A percentile compares a stretch with the other conserved stretches of the same genome.
Conservation (phyloP, 2,888 invertebrate genomes). For the Campaea margaritaria region DNA sequence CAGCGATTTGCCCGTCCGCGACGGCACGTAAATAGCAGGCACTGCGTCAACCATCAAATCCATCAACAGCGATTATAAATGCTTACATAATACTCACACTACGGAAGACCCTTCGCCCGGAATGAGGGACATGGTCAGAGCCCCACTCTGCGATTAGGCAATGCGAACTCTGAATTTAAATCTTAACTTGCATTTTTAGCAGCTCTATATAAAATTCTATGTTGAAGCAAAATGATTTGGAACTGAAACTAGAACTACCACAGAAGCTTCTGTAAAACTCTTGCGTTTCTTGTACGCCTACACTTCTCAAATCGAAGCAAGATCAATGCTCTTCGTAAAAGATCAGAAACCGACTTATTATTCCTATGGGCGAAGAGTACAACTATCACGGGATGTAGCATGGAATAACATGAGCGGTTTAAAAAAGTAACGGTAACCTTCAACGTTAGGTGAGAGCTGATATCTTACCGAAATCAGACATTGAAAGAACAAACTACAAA, state of each 20-base stretch:
- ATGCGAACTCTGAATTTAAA: background rate
- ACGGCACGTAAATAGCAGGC: constrained; percentile 81
- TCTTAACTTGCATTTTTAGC: background rate
- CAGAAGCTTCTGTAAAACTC: background rate
- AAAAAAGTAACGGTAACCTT: background rate
- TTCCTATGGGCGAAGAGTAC: background rate
- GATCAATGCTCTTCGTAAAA: too few relatives aligned
- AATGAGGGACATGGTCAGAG: background rate
- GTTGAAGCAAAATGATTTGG: too few relatives aligned
- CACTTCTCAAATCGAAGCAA: too few relatives aligned
- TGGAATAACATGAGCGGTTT: too few relatives aligned
- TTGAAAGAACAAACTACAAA: background rate
- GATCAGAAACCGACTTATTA: too few relatives aligned
- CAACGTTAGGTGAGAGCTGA: background rate
- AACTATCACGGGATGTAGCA: background rate
- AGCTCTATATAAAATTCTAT: background rate
- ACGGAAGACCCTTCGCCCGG: background rate
- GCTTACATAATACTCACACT: constrained; percentile 19
- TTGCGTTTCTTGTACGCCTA: too few relatives aligned
- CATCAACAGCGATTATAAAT: constrained; percentile 21
- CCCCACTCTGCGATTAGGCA: background rate
- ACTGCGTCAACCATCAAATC: constrained; percentile 51
- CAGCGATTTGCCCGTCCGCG: constrained; percentile 80
- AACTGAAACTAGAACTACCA: too few relatives aligned
- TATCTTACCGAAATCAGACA: background rate